Conservation (phyloP, 2,113 vertebrate species). For the Silurus glanis region DNA sequence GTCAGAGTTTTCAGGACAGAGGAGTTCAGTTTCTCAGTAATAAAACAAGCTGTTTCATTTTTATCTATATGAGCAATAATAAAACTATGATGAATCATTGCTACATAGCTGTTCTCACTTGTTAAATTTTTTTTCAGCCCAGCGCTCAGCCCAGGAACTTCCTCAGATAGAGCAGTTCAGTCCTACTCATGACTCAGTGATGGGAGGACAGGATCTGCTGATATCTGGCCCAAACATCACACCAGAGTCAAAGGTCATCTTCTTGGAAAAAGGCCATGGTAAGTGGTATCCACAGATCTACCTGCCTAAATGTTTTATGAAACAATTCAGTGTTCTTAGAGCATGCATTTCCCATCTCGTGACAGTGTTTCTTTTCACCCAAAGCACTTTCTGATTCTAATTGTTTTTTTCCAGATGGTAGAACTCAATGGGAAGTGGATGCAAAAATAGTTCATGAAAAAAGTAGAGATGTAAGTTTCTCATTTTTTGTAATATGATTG, state of each 20-base stretch:
- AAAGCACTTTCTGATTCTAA: not conserved
- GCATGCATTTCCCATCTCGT: not conserved
- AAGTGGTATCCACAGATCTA: conserved; percentile 18
- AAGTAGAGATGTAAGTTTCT: conserved; percentile 82
- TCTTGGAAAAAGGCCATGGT: conserved; percentile 90
- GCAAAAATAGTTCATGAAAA: conserved; percentile 84
- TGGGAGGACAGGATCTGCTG: conserved; percentile 85
- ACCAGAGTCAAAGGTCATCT: conserved; percentile 89
- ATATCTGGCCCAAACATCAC: conserved; percentile 90
- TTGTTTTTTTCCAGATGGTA: conserved; percentile 80
- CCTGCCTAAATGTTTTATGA: not conserved
- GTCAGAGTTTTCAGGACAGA: not conserved
- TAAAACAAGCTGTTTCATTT: not conserved
- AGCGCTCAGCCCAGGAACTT: conserved; percentile 92
- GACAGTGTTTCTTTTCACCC: not conserved
- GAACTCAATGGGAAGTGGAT: conserved; percentile 88
- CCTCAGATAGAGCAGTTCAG: conserved; percentile 90
- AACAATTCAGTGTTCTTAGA: conserved; percentile 1
- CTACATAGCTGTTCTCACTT: not conserved
- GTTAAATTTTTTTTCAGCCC: conserved; percentile 73
- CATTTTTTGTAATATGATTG: not conserved
- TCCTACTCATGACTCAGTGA: conserved; percentile 79
- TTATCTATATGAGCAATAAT: not conserved
- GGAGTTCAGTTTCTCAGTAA: not conserved
- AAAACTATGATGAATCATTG: not conserved